Evolutionary conservation across 2,113 vertebrate genomes (phyloP).

Genomic region (Sebastes schlegelii): DNA sequence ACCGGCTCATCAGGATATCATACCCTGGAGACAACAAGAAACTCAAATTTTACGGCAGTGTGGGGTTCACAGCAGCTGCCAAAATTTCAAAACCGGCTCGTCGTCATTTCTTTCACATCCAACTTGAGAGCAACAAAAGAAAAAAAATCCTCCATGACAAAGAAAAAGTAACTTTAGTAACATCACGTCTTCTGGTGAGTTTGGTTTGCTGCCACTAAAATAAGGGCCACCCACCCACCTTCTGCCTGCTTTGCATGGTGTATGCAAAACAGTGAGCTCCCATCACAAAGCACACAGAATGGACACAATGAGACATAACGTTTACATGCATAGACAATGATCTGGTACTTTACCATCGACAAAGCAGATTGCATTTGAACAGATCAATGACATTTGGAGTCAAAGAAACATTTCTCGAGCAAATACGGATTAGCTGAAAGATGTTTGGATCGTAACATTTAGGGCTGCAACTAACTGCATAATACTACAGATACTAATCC

Average conservation of each 20-base stretch:
- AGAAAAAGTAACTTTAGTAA: constrained; percentile 21
- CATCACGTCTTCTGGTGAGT: not conserved
- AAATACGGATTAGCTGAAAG: not conserved
- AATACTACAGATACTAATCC: not conserved
- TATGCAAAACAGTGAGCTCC: constrained; percentile 28
- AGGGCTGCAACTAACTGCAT: not conserved
- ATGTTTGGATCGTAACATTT: not conserved
- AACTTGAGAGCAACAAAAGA: not conserved
- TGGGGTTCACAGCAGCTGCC: not conserved
- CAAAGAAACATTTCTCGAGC: not conserved
- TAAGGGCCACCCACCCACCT: constrained; percentile 29
- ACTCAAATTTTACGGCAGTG: not conserved
- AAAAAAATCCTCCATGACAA: constrained; percentile 7
- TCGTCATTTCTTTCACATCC: constrained; percentile 5
- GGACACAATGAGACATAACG: not conserved
- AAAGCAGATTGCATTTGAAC: not conserved
- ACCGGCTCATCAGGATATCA: not conserved
- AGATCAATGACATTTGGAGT: not conserved
- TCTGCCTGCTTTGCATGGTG: constrained; percentile 48
- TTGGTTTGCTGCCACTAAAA: constrained; percentile 25
- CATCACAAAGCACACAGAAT: not conserved
- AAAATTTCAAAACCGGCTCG: not conserved
- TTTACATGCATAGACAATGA: not conserved
- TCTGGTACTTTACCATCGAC: not conserved
- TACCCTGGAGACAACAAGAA: constrained; percentile 5